Conservation (phyloP, 2,797 vertebrate genomes). For the Clarias laeviceps region DNA sequence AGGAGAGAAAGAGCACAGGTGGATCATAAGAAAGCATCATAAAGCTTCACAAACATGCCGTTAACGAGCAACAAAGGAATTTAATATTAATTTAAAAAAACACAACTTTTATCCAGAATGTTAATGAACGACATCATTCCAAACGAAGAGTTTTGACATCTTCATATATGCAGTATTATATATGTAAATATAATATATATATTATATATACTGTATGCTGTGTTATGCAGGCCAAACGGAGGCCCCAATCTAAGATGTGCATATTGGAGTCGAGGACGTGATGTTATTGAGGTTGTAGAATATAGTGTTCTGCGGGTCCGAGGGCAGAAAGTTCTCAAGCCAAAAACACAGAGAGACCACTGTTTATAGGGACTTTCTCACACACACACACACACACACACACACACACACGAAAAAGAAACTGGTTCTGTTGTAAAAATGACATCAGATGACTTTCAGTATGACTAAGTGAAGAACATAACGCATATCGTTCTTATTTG, state of each 20-base stretch:
- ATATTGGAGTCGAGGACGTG: neutral
- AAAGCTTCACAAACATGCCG: neutral
- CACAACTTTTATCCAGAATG: neutral
- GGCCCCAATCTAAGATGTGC: neutral
- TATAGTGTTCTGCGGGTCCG: constrained; percentile 46
- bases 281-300: constrained; percentile 17
- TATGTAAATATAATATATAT: too few relatives aligned
- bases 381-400: constrained; percentile 43
- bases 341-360: constrained; percentile 54
- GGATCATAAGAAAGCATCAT: neutral
- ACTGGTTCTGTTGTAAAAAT: neutral
- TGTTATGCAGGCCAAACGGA: neutral
- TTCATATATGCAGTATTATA: too few relatives aligned
- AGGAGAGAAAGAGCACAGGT: neutral
- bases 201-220: too few relatives aligned
- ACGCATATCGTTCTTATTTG: neutral
- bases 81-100: neutral
- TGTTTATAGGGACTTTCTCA: constrained; percentile 41
- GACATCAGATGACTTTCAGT: neutral
- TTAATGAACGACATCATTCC: neutral
- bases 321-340: constrained; percentile 47
- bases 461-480: neutral
- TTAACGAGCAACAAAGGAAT: neutral
- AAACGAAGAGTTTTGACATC: neutral
- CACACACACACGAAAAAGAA: neutral